Base-by-base conservation (phyloP, 2,888 invertebrate species). In the Craniophora ligustri region DNA sequence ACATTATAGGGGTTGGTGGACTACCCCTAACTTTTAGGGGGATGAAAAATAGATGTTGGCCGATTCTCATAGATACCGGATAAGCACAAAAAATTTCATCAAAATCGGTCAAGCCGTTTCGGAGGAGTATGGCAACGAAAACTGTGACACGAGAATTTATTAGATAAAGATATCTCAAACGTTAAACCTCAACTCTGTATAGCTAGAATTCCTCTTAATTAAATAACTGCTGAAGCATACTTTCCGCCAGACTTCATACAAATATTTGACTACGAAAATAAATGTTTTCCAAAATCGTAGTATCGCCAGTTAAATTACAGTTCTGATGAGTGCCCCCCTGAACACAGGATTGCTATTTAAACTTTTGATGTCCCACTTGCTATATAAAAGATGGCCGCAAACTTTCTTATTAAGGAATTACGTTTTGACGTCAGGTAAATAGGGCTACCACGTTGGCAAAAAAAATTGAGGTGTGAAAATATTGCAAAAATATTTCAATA, bases 331-430 rank as follows among this genome's bases (percentile, higher is more conserved):
- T 60, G 54, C 70, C 53, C 59, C 56, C 62, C 64, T 40, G 70
- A 78, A 82, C 81, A 79, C 71, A 68, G 59, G 64, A 82, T 81
- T 53, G 78, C 77, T 74, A 78, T 83, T 77, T 72, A 77, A 81
- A 81, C 79, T 84, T 77, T 76, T 78, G 78, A 70, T 76, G 67
- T 75, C 78, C 67, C 67, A 75, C 62, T 69, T 51, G 46, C 31
- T 63, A 67, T 73, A 75, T 75, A 76, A 80, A 83, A 79, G 75
- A 74, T 80, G 79, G 61, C 67, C 66, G 65, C 70, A 77, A 88
- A 90, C 86, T 90, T 89, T 83, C 82, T 87, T 87, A 87, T 89
- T 86, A 87, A 85, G 81, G 82, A 81, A 84, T 85, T 82, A 79
- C 75, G 82, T 70, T 67, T 64, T 72, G 72, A 76, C 78, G 65